phyloP scores from a whole-genome alignment of 1,140 invertebrate genomes.

The Philopotamus ludificatus region DNA sequence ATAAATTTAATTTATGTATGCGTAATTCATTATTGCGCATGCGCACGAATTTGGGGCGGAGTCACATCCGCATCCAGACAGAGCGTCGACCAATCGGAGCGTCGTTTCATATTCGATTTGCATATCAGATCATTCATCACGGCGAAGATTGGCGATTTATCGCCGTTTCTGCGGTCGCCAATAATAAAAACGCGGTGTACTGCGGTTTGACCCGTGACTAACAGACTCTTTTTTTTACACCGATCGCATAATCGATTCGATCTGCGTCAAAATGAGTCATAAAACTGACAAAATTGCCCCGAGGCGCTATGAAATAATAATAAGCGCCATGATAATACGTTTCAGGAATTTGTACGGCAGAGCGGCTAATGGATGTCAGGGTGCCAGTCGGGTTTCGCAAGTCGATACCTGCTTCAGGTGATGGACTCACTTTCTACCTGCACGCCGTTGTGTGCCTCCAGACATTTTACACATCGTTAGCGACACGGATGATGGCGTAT shows the following conservation, averaged over 20 bases:
- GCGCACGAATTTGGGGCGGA: too few relatives aligned
- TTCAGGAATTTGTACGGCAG: conserved; percentile 19
- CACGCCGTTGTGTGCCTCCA: too few relatives aligned
- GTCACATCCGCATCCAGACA: too few relatives aligned
- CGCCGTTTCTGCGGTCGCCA: conserved; percentile 1
- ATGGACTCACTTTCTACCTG: conserved; percentile 5
- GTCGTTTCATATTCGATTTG: background rate
- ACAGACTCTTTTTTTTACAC: conserved; percentile 3
- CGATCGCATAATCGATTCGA: background rate
- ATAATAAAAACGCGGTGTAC: background rate
- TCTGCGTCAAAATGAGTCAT: conserved; percentile 7
- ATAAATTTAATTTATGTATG: too few relatives aligned
- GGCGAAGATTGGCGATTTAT: background rate
- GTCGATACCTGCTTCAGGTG: conserved; percentile 12
- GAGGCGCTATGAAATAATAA: too few relatives aligned
- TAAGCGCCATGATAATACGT: conserved; percentile 14
- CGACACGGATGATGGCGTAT: too few relatives aligned
- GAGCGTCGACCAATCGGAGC: too few relatives aligned
- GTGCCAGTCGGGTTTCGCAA: conserved; percentile 5
- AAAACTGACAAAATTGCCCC: background rate
- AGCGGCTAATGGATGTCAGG: background rate
- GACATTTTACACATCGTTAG: conserved; percentile 1
- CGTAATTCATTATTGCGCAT: too few relatives aligned
- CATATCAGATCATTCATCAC: background rate
- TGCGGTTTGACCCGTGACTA: conserved; percentile 14